A percentile compares a stretch with the other conserved stretches of the same genome.
phyloP scores from a whole-genome alignment of 2,113 vertebrate species.

The Etia nguti region DNA sequence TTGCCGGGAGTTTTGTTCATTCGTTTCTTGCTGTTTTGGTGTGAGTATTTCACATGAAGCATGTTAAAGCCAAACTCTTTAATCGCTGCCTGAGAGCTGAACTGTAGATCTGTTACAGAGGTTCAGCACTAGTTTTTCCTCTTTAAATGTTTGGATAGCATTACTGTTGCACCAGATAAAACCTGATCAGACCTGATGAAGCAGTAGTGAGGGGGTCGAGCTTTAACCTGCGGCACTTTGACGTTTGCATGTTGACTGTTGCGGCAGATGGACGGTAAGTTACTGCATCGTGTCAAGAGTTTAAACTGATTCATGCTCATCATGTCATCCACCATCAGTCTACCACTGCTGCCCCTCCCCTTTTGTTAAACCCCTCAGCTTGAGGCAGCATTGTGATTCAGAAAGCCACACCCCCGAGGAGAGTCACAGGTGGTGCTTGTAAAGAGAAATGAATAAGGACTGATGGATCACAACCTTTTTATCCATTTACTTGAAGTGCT shows the following conservation, averaged over 20 bases:
- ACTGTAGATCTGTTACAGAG: neutral
- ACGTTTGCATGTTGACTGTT: slow-evolving; percentile 28
- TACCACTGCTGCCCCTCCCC: slow-evolving; percentile 17
- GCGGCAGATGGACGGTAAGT: slow-evolving; percentile 48
- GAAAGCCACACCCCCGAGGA: slow-evolving; percentile 8
- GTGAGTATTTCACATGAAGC: slow-evolving; percentile 49
- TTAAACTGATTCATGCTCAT: neutral
- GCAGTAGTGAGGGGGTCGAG: neutral
- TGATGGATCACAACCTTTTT: neutral
- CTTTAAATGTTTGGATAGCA: neutral
- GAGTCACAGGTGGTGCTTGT: neutral
- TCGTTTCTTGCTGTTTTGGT: slow-evolving; percentile 14
- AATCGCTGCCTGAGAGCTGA: neutral
- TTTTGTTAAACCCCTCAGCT: neutral
- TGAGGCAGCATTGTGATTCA: slow-evolving; percentile 40
- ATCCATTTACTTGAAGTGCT: rapidly evolving
- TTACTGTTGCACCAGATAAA: neutral
- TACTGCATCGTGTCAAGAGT: slow-evolving; percentile 34
- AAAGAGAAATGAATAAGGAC: neutral
- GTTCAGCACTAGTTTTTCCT: neutral
- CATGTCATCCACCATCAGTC: slow-evolving; percentile 1
- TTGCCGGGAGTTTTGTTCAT: slow-evolving; percentile 36
- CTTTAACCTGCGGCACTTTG: neutral
- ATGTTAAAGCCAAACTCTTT: slow-evolving; percentile 29
- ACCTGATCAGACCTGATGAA: neutral